phyloP scores from a whole-genome alignment of 2,797 vertebrate genomes.

The Delichon dasypus region DNA sequence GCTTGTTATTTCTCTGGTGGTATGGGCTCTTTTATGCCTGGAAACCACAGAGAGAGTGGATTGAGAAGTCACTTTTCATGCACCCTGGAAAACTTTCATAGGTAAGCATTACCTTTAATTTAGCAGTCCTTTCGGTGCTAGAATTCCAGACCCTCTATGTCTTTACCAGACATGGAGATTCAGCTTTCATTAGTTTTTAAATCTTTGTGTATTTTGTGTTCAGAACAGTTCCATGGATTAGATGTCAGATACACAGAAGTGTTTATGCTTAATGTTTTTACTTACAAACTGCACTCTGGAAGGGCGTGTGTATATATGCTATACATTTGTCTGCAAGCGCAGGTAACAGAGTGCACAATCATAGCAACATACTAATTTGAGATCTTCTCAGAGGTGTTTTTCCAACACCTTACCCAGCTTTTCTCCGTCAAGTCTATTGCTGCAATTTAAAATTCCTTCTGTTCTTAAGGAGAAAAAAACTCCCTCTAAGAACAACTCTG shows the following conservation, averaged over 20 bases:
- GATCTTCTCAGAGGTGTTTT: neutral
- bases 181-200: neutral
- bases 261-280: neutral
- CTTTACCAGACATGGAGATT: neutral
- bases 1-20: neutral
- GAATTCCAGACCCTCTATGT: neutral
- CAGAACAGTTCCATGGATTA: neutral
- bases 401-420: neutral
- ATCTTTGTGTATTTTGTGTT: neutral
- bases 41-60: neutral
- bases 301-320: neutral
- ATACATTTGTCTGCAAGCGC: neutral
- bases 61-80: neutral
- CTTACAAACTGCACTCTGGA: neutral
- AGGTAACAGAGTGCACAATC: neutral
- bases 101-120: neutral
- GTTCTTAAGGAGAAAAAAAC: neutral
- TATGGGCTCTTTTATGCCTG: neutral
- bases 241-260: neutral
- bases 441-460: neutral
- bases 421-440: neutral
- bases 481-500: neutral
- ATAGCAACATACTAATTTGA: neutral
- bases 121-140: neutral
- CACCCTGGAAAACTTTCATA: neutral